Evolutionary conservation across 2,888 invertebrate genomes (phyloP), one percentile per base, ranked within the genome.

Genomic region (Ophonus ardosiacus): DNA sequence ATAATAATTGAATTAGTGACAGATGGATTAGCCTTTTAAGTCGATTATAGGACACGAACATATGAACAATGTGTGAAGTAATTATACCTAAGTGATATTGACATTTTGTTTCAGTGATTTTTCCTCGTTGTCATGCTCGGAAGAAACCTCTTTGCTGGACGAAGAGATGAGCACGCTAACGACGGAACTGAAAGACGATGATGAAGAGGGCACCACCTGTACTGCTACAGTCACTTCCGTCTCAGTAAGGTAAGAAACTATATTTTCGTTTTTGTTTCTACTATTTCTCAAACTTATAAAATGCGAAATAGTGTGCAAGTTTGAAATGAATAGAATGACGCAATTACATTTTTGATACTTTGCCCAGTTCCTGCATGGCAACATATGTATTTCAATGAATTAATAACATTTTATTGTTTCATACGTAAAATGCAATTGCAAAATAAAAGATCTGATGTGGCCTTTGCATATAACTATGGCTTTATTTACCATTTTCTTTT

Each of bases 221-320:
- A 84, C 84, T 17, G 84, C 84, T 1, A 84, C 84, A 7, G 78
- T 84, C n/a, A 84, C 84, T 1, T 84, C 84, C 15, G 65, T 84
- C n/a, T 84, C 84, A 43, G 84, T 84, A n/a, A 84, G 84, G 84
- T 84, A 78, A 31, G 76, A 43, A 8, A 13, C n/a, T 51, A 10
- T 10, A 8, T 10, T 51, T 51, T 51, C 43, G 7, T 51, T 51
- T 51, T 51, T 51, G 43, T 51, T 51, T 51, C 3, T 51, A 13
- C 13, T 10, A 51, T 51, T 51, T 51, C 13, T 31, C 1, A 2
- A 31, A 31, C n/a, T n/a, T n/a, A n/a, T n/a, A 31, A 31, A 31
- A 31, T 31, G 31, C 31, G 2, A 51, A 7, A 51, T 10, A 51
- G 6, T 51, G 43, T 51, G 43, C 8, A 51, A 51, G 43, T 31